These are phyloP conservation scores for Cosmopolites sordidus DNA, from an alignment of 2,888 invertebrate genomes.

Conservation along the genomic window DNA sequence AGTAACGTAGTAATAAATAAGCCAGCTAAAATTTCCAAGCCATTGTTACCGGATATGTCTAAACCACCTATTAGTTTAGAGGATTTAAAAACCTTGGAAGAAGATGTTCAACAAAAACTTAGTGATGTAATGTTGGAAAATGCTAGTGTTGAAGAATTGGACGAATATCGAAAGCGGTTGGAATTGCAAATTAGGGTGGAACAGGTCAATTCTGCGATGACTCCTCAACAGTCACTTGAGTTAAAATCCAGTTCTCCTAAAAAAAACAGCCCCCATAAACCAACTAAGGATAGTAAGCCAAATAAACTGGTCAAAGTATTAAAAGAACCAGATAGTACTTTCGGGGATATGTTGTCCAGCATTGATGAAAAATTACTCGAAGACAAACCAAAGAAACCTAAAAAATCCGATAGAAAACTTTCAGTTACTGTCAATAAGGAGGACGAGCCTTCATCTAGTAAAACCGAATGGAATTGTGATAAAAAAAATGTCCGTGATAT, in stretches of 20 bases:
- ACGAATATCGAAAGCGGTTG: slow-evolving; percentile 51
- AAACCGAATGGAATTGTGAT: background rate
- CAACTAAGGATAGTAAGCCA: background rate
- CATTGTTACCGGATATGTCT: slow-evolving; percentile 35
- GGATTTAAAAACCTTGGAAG: slow-evolving; percentile 40
- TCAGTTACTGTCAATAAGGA: slow-evolving; percentile 13
- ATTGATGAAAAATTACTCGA: slow-evolving; percentile 35
- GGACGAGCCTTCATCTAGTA: background rate
- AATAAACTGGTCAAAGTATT: slow-evolving; percentile 31
- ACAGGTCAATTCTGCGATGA: slow-evolving; percentile 21
- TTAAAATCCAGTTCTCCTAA: background rate
- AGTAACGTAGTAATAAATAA: slow-evolving; percentile 32
- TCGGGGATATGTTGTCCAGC: slow-evolving; percentile 34
- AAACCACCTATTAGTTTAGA: slow-evolving; percentile 44
- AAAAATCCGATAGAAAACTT: slow-evolving; percentile 23
- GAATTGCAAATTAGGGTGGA: slow-evolving; percentile 48
- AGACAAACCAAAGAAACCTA: slow-evolving; percentile 27
- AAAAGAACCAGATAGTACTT: slow-evolving; percentile 33
- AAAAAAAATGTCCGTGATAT: slow-evolving; percentile 1
- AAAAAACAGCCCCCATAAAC: background rate
- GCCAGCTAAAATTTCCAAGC: slow-evolving; percentile 3
- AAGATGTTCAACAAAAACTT: slow-evolving; percentile 35
- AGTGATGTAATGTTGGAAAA: slow-evolving; percentile 32
- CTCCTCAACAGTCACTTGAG: slow-evolving; percentile 1
- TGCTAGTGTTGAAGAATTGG: slow-evolving; percentile 52